Percentiles rank a stretch among this genome's conserved stretches.
Evolutionary conservation across 2,113 vertebrate genomes (phyloP).

Genomic region (Ageneiosus marmoratus): DNA sequence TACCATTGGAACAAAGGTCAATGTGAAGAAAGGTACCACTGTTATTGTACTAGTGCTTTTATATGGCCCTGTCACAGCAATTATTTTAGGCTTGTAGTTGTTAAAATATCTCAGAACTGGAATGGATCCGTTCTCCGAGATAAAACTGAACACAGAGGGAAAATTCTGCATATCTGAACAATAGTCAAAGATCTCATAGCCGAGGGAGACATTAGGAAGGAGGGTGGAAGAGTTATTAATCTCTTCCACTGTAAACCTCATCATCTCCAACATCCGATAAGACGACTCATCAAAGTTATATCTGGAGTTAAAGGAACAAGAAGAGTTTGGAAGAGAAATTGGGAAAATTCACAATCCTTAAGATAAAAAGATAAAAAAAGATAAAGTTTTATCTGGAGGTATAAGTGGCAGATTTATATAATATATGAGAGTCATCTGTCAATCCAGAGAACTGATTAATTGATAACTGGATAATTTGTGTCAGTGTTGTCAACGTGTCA

Average conservation of each 20-base stretch:
- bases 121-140: conserved; percentile 59
- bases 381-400: background rate
- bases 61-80: conserved; percentile 74
- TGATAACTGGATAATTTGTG: too few species aligned
- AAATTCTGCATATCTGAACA: conserved; percentile 71
- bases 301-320: conserved; percentile 39
- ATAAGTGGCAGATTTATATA: background rate
- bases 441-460: background rate
- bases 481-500: background rate
- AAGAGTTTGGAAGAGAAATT: background rate
- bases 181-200: conserved; percentile 78
- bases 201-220: conserved; percentile 81
- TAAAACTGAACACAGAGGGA: conserved; percentile 60
- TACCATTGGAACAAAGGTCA: conserved; percentile 79
- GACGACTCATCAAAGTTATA: conserved; percentile 58
- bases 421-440: background rate
- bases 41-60: conserved; percentile 59
- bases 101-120: conserved; percentile 21
- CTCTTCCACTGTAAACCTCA: conserved; percentile 80
- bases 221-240: conserved; percentile 83
- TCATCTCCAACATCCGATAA: conserved; percentile 76
- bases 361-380: background rate
- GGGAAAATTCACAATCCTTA: background rate
- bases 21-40: conserved; percentile 69
- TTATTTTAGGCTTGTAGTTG: conserved; percentile 49